A percentile compares a stretch with the other conserved stretches of the same genome.
phyloP scores from a whole-genome alignment of 2,113 vertebrate genomes.

The Campylomormyrus numenius region DNA sequence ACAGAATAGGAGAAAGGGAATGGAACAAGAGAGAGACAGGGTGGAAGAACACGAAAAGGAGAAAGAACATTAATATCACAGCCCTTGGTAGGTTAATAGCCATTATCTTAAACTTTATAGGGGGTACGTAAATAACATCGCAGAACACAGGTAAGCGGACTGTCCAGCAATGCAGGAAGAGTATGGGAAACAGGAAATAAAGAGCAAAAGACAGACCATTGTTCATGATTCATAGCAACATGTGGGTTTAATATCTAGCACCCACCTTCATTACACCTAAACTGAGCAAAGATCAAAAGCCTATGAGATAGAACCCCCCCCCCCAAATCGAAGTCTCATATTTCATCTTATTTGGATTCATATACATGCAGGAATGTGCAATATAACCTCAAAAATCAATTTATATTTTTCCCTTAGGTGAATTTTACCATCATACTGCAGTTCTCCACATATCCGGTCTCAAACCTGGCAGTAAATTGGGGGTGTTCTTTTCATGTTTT shows the following conservation, averaged over 20 bases:
- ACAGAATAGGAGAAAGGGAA: background rate
- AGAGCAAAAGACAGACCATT: background rate
- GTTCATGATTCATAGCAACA: background rate
- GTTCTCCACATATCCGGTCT: background rate
- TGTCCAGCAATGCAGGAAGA: background rate
- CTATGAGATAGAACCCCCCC: background rate
- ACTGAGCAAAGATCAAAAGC: background rate
- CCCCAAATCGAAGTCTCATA: background rate
- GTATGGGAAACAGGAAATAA: background rate
- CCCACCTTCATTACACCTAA: background rate
- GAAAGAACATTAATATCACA: background rate
- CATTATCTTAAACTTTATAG: constrained; percentile 25
- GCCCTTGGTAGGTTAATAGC: constrained; percentile 3
- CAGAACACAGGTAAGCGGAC: background rate
- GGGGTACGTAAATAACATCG: constrained; percentile 18
- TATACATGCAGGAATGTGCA: background rate
- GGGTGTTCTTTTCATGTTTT: background rate
- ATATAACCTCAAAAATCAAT: background rate
- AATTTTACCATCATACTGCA: background rate
- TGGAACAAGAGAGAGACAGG: background rate
- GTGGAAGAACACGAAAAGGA: background rate
- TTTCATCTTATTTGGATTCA: background rate
- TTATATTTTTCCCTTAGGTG: background rate
- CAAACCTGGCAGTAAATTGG: background rate
- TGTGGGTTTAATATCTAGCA: background rate